Evolutionary conservation across 1,140 invertebrate species (phyloP), one percentile per base, ranked within the genome.

Genomic region (Orchesella cincta): DNA sequence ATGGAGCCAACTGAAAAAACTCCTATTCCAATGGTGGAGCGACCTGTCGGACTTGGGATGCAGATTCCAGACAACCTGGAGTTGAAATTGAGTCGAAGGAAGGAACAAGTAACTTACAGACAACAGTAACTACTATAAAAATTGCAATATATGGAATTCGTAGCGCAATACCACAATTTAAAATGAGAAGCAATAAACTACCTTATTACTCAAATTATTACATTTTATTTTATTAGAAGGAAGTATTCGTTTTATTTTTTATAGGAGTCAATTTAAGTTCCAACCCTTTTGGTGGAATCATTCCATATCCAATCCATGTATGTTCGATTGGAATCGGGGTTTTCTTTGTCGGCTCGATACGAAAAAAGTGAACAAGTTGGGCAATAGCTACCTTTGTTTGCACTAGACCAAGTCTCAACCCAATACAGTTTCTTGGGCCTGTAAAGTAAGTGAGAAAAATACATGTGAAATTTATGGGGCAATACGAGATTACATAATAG

Each of bases 361-460:
- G 31, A 46, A 78, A 78, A 67, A 57, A 54, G 16, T 72, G 67
- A 12, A 78, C 67, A 26, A 80, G 28, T n/a, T 78, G 71, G 16
- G 74, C 64, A 23, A 80, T 34, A 2, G 51, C 74, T 3, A 62
- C 33, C 36, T 80, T 80, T 16, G 20, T 36, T 76, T 80, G 67
- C 3, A 73, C 57, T 12, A 76, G 33, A 54, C 67, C 79, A 46
- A 80, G 78, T 54, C 79, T 34, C 70, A 73, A 76, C 46, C 77
- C 76, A 67, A 67, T 67, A n/a, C 62, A 67, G 33, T 67, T 67
- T 33, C 62, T 29, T 31, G 62, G 62, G 5, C 89, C 89, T 35
- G n/a, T 39, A 51, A n/a, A n/a, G n/a, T n/a, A n/a, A n/a, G n/a
- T n/a, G n/a, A n/a, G n/a, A n/a, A n/a, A n/a, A n/a, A n/a, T n/a